Evolutionary conservation across 92 coral and sea anemone genomes (phyloP).

Genomic region (Epizoanthus stellaris): DNA sequence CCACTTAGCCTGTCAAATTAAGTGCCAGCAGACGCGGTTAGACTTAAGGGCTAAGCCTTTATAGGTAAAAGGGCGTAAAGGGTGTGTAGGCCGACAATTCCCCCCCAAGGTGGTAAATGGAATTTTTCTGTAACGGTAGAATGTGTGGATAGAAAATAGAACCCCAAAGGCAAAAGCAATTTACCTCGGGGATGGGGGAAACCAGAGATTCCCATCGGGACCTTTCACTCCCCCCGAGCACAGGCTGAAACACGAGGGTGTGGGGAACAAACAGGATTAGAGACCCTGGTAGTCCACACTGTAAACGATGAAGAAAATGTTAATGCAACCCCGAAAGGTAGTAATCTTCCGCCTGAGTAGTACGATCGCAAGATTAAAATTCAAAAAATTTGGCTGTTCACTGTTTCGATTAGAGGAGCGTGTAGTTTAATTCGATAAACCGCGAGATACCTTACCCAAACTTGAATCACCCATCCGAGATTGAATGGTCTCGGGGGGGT

Average conservation of each 20-base stretch:
- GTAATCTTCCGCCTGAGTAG: constrained; percentile 87
- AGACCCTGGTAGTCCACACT: constrained; percentile 95
- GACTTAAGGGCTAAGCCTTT: constrained; percentile 86
- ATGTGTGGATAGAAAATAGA: constrained; percentile 86
- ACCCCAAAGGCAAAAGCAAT: constrained; percentile 82
- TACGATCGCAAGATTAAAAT: constrained; percentile 92
- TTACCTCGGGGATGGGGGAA: constrained; percentile 63
- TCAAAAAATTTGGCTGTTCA: constrained; percentile 93
- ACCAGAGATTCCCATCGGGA: background rate
- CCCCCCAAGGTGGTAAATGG: constrained; percentile 77
- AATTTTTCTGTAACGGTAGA: constrained; percentile 90
- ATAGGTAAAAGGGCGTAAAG: constrained; percentile 82
- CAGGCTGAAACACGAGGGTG: constrained; percentile 88
- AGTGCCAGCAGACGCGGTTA: constrained; percentile 98
- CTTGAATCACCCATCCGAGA: constrained; percentile 61
- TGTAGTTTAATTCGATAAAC: constrained; percentile 92
- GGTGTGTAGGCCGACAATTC: constrained; percentile 76
- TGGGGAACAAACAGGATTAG: constrained; percentile 97
- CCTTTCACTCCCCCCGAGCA: constrained; percentile 31
- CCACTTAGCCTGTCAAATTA: constrained; percentile 85
- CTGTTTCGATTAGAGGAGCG: constrained; percentile 91
- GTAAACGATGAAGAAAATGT: constrained; percentile 86
- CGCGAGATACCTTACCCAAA: constrained; percentile 86
- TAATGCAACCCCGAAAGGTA: constrained; percentile 70
- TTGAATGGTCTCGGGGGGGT: constrained; percentile 17